Base-by-base conservation (phyloP, 2,888 invertebrate genomes). In the Erpobdella octoculata region DNA sequence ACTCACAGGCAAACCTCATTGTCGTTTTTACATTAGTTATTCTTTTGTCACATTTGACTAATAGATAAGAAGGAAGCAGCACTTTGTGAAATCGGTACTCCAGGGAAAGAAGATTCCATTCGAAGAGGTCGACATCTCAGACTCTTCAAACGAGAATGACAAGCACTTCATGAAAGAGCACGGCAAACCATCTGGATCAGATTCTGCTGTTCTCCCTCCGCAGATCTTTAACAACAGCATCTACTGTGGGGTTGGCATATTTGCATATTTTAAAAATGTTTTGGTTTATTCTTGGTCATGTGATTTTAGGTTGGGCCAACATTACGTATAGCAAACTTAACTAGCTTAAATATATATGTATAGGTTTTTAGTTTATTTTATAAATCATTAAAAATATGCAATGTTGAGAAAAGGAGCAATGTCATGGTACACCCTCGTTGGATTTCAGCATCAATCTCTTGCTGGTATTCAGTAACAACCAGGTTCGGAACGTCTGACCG, bases 241-340 rank as follows among this genome's bases (percentile, higher is more conserved):
- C 21, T 73, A 73, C 46, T 73, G 73, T 71, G 73, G 73, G 28
- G 73, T 73, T 38, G 46, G 70, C n/a, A n/a, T n/a, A n/a, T n/a
- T n/a, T n/a, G n/a, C n/a, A n/a, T n/a, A n/a, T 18, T 46, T 15
- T 18, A 15, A 46, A 15, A 46, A 18, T 18, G 15, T 18, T 46
- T 15, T 18, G 15, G 15, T 18, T 46, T 46, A 15, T 15, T 18
- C 46, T 18, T 46, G 18, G 15, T 18, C 18, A 18, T 46, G 46
- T 15, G 18, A 46, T 15, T 46, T 46, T 46, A 46, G 15, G 18
- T 15, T 15, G 9, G 33, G 33, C 9, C 37, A 64, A 21, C 15
- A 25, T 8, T 33, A 2, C 18, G 1, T 35, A 28, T 35, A 25
- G 35, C 2, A 36, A 35, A 21, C 36, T 35, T 28, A 28, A 35